Evolutionary conservation across 2,113 vertebrate genomes (phyloP).

Genomic region (Gymnobelideus leadbeateri): DNA sequence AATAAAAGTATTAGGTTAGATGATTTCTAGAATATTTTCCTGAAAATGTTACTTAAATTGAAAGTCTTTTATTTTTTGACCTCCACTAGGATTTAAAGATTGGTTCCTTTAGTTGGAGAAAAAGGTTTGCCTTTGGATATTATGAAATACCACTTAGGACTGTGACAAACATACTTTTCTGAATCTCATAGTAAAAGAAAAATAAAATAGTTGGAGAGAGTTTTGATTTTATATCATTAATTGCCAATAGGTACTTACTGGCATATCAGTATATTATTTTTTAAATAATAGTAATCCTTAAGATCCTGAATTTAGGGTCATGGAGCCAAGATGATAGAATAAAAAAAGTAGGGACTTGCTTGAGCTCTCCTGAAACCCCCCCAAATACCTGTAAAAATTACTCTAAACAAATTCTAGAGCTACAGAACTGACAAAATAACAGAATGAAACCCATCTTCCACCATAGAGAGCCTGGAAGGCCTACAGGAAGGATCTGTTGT

Average conservation of each 20-base stretch:
- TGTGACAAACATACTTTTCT: neutral
- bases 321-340: no score
- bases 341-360: no score
- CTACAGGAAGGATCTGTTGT: no score
- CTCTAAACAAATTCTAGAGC: no score
- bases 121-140: neutral
- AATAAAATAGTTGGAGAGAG: neutral
- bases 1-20: neutral
- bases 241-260: neutral
- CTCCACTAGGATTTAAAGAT: slow-evolving; percentile 16
- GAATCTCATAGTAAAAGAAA: slow-evolving; percentile 5
- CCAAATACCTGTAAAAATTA: no score
- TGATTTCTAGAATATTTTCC: neutral
- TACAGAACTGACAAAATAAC: no score
- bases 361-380: no score
- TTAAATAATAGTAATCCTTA: neutral
- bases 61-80: neutral
- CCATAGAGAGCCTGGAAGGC: no score
- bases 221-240: slow-evolving; percentile 39
- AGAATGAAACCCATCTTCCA: no score
- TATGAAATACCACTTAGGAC: slow-evolving; percentile 24
- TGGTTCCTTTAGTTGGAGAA: neutral
- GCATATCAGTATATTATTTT: neutral
- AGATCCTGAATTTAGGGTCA: no score
- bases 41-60: neutral